Conservation (phyloP, 2,797 vertebrate genomes). For the Leuciscus waleckii region DNA sequence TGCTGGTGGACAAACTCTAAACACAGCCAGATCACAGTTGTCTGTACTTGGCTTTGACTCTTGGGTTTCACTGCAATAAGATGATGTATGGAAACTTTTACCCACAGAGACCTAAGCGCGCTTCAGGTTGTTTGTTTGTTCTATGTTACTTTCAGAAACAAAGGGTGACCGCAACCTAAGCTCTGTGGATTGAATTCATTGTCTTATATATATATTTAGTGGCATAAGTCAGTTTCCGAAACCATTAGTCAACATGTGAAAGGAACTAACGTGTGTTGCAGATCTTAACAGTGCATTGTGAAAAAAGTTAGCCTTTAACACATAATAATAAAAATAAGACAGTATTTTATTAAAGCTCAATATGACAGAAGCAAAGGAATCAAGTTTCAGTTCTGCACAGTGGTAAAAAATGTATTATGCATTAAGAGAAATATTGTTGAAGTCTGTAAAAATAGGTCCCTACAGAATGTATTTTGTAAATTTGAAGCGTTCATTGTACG, state of each 20-base stretch:
- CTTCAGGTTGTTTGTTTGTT: neutral
- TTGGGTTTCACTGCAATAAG: slow-evolving; percentile 7
- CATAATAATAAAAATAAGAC: neutral
- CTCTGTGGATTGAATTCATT: neutral
- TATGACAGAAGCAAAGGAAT: neutral
- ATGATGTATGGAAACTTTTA: slow-evolving; percentile 23
- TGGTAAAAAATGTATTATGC: neutral
- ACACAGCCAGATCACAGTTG: neutral
- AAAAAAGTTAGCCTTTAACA: neutral
- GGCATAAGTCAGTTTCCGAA: neutral
- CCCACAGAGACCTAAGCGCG: neutral
- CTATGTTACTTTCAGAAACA: slow-evolving; percentile 5
- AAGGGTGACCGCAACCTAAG: neutral
- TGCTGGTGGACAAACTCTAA: neutral
- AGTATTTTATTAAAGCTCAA: neutral
- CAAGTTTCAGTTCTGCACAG: neutral
- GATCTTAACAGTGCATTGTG: neutral
- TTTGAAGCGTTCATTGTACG: neutral
- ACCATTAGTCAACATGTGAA: slow-evolving; percentile 8
- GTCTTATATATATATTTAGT: neutral
- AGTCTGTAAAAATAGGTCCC: neutral
- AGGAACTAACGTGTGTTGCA: neutral
- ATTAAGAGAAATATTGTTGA: neutral
- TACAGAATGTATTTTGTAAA: neutral
- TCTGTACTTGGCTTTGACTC: neutral